Evolutionary conservation across 2,797 vertebrate genomes (phyloP).

Genomic region (Sebastiscus tertius): DNA sequence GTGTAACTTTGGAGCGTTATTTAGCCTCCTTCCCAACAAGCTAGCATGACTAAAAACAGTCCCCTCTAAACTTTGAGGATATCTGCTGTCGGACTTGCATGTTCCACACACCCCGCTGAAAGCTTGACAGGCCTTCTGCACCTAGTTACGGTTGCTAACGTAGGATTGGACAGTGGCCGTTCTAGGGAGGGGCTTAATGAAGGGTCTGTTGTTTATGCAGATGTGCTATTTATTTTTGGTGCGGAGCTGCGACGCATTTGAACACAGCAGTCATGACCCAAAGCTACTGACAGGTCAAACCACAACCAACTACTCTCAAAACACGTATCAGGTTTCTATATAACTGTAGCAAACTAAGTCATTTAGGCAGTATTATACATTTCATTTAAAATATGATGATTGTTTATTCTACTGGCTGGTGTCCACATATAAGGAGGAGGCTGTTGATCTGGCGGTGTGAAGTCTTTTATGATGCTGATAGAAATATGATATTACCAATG

Average conservation of each 20-base stretch:
- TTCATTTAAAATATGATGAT: neutral
- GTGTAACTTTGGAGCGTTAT: too few relatives aligned
- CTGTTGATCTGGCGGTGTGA: neutral
- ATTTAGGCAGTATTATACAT: neutral
- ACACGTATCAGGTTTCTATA: too few relatives aligned
- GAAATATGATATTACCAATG: neutral
- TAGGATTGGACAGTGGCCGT: too few relatives aligned
- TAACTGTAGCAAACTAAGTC: neutral
- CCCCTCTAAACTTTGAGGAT: too few relatives aligned
- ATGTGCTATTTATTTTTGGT: constrained; percentile 4
- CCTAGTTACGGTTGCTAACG: too few relatives aligned
- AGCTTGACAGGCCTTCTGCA: too few relatives aligned
- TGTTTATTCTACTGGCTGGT: neutral
- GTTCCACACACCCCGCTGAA: too few relatives aligned
- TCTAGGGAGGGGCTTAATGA: too few relatives aligned
- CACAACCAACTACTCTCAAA: neutral
- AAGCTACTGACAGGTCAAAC: neutral
- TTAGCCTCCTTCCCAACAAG: too few relatives aligned
- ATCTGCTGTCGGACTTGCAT: too few relatives aligned
- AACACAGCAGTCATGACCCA: constrained; percentile 10
- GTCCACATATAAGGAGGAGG: neutral
- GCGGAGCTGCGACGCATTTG: neutral
- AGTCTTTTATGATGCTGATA: neutral
- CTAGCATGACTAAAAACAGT: too few relatives aligned
- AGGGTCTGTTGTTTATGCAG: constrained; percentile 6